Conservation (phyloP, 2,797 vertebrate genomes). For the Potorous gilbertii region DNA sequence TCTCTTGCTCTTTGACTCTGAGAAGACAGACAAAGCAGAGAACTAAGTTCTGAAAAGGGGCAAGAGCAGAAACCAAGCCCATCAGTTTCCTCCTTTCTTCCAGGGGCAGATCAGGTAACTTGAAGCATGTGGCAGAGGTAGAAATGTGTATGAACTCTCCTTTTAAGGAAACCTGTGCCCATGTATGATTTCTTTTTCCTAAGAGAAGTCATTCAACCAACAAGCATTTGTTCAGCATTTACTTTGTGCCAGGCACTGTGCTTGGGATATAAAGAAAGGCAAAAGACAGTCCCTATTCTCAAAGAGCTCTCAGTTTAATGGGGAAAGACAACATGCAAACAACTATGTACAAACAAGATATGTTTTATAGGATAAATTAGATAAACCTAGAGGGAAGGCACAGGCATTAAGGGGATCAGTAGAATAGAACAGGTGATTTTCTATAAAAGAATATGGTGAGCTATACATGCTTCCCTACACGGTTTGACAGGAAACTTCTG, state of each 20-base stretch:
- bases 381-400: neutral
- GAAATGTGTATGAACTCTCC: neutral
- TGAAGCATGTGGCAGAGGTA: neutral
- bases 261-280: neutral
- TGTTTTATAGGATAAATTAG: neutral
- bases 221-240: neutral
- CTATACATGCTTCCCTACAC: neutral
- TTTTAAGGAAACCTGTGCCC: neutral
- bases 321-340: neutral
- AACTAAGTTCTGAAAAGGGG: neutral
- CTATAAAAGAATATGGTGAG: neutral
- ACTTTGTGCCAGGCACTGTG: neutral
- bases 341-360: neutral
- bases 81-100: neutral
- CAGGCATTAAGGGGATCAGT: neutral
- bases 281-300: neutral
- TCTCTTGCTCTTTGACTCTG: neutral
- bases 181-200: neutral
- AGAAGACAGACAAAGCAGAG: neutral
- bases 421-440: neutral
- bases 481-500: neutral
- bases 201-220: neutral
- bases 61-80: neutral
- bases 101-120: neutral
- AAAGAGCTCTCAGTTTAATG: neutral